Conservation (phyloP, 2,113 vertebrate genomes). For the Ochotona princeps region DNA sequence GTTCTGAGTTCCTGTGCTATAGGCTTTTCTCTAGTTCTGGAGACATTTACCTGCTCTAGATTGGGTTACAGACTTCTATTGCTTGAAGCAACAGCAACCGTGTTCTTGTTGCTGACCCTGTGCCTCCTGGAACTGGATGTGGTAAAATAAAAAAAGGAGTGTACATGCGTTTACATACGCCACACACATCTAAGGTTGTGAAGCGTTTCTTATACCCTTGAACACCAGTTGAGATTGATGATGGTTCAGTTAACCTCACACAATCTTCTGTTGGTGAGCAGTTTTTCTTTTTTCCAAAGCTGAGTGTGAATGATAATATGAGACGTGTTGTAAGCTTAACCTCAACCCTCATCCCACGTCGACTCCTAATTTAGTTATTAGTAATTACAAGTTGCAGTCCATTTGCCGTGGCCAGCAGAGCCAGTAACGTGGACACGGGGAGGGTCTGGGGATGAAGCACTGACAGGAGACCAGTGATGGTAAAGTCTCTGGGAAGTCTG, state of each 20-base stretch:
- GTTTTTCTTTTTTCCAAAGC: constrained; percentile 15
- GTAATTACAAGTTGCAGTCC: constrained; percentile 39
- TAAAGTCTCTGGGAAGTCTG: too few species aligned
- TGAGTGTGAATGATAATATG: constrained; percentile 38
- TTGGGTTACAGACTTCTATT: background rate
- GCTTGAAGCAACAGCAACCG: background rate
- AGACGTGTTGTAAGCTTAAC: background rate
- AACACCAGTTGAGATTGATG: constrained; percentile 17
- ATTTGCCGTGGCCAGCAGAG: too few species aligned
- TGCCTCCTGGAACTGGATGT: background rate
- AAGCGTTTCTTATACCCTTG: background rate
- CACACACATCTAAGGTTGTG: background rate
- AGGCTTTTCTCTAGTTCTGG: background rate
- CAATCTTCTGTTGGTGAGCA: constrained; percentile 17
- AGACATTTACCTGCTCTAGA: background rate
- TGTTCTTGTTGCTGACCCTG: constrained; percentile 34
- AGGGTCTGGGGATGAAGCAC: too few species aligned
- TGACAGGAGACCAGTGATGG: too few species aligned
- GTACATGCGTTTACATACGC: background rate
- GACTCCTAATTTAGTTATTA: constrained; percentile 47
- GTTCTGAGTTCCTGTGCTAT: background rate
- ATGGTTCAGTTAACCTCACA: constrained; percentile 37
- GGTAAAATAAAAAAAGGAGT: background rate
- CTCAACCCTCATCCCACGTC: background rate
- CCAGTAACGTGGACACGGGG: too few species aligned